Percentiles rank a stretch among this genome's conserved stretches.
Conservation (phyloP, 2,888 invertebrate genomes). For the Malacosoma neustria region DNA sequence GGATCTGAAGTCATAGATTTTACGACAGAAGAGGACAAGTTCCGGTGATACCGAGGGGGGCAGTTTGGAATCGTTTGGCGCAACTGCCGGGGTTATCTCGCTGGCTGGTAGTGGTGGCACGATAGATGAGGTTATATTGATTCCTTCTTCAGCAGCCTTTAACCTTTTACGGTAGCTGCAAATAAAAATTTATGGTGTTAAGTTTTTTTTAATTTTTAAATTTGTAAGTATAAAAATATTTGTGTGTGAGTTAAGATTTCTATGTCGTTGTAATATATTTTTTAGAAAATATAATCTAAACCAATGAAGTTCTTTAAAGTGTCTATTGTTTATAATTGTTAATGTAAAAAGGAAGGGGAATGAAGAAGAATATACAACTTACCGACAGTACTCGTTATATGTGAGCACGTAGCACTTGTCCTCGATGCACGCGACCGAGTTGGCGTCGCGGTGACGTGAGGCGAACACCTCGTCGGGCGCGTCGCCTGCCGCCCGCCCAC, state of each 20-base stretch:
- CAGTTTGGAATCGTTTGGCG: slow-evolving; percentile 76
- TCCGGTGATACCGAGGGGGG: slow-evolving; percentile 80
- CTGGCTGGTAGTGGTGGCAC: slow-evolving; percentile 81
- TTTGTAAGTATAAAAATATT: too few species aligned
- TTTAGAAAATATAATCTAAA: too few species aligned
- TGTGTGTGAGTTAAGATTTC: too few species aligned
- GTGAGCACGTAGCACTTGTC: slow-evolving; percentile 98
- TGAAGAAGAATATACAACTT: too few species aligned
- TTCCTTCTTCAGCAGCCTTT: slow-evolving; percentile 84
- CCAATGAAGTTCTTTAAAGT: too few species aligned
- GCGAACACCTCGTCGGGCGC: slow-evolving; percentile 96
- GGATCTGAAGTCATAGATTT: slow-evolving; percentile 94
- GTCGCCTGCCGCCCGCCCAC: slow-evolving; percentile 86
- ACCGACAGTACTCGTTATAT: slow-evolving; percentile 98
- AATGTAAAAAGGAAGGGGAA: too few species aligned
- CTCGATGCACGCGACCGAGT: slow-evolving; percentile 97
- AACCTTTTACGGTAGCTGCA: slow-evolving; percentile 89
- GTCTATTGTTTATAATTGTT: too few species aligned
- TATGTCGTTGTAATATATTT: too few species aligned
- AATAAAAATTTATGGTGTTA: slow-evolving; percentile 13
- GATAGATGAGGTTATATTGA: slow-evolving; percentile 80
- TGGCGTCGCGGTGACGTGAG: slow-evolving; percentile 94
- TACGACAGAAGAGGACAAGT: slow-evolving; percentile 94
- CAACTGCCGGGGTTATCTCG: slow-evolving; percentile 64
- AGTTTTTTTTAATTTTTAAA: too few species aligned